Evolutionary conservation across 2,113 vertebrate genomes (phyloP).

Genomic region (Brachirus orientalis): DNA sequence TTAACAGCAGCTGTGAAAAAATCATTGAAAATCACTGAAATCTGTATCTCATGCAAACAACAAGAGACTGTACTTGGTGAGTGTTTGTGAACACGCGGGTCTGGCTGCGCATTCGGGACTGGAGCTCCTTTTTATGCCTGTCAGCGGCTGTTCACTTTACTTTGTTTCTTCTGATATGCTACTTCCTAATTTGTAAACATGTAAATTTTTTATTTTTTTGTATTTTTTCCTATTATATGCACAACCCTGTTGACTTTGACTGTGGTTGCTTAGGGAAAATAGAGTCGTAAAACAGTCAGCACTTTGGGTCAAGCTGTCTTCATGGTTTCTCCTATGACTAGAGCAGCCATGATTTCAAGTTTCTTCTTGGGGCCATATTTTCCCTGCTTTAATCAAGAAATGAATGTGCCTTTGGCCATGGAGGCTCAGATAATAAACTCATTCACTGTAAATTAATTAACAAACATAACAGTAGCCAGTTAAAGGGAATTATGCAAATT

Average conservation of each 20-base stretch:
- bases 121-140: constrained; percentile 23
- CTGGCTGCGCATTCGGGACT: constrained; percentile 14
- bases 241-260: no score
- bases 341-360: not conserved
- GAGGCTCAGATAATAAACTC: constrained; percentile 46
- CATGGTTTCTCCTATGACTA: not conserved
- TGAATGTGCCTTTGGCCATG: constrained; percentile 31
- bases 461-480: constrained; percentile 39
- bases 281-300: not conserved
- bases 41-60: not conserved
- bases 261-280: constrained; percentile 3
- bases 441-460: constrained; percentile 52
- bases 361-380: not conserved
- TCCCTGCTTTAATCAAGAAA: constrained; percentile 31
- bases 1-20: constrained; percentile 4
- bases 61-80: not conserved
- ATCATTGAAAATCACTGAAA: constrained; percentile 6
- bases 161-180: no score
- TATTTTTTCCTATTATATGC: no score
- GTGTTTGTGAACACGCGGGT: constrained; percentile 23
- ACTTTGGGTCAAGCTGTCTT: constrained; percentile 12
- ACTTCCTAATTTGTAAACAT: no score
- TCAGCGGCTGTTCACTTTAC: constrained; percentile 31
- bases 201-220: no score
- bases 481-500: constrained; percentile 52